phyloP scores from a whole-genome alignment of 92 coral and sea anemone species.

The Pocillopora grandis region DNA sequence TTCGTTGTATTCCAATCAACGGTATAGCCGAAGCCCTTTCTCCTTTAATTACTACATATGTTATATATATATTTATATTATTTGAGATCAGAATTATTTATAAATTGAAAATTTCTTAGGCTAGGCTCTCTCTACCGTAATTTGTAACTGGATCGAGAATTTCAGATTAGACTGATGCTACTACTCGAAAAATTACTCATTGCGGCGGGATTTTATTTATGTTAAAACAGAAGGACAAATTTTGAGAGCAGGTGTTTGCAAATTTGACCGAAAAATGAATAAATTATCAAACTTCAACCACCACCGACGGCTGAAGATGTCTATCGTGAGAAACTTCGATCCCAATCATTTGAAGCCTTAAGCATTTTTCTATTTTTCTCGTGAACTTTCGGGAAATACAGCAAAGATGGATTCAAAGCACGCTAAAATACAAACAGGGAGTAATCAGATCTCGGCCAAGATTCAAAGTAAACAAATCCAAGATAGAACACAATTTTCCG shows the following conservation, averaged over 20 bases:
- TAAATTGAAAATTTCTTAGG: too few species aligned
- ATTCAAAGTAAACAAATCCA: slow-evolving; percentile 33
- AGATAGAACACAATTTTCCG: slow-evolving; percentile 13
- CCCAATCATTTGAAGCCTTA: neutral
- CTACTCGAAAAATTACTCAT: neutral
- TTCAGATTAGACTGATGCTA: neutral
- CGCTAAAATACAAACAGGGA: neutral
- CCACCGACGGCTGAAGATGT: neutral
- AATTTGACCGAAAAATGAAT: slow-evolving; percentile 15
- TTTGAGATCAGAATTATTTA: too few species aligned
- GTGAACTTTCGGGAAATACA: neutral
- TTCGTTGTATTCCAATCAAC: too few species aligned
- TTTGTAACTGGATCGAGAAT: too few species aligned
- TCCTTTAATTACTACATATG: too few species aligned
- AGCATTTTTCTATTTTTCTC: neutral
- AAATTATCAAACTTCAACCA: slow-evolving; percentile 1
- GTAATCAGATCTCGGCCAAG: neutral
- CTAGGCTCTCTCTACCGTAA: too few species aligned
- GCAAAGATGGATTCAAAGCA: neutral
- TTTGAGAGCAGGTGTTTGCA: slow-evolving; percentile 30
- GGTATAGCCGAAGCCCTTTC: too few species aligned
- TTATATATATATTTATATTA: too few species aligned
- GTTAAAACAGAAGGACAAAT: slow-evolving; percentile 19
- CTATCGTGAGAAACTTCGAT: neutral
- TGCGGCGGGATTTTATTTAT: neutral